Percentiles rank a stretch among this genome's conserved stretches.
phyloP scores from a whole-genome alignment of 2,797 vertebrate species.

The Chromobotia macracanthus region DNA sequence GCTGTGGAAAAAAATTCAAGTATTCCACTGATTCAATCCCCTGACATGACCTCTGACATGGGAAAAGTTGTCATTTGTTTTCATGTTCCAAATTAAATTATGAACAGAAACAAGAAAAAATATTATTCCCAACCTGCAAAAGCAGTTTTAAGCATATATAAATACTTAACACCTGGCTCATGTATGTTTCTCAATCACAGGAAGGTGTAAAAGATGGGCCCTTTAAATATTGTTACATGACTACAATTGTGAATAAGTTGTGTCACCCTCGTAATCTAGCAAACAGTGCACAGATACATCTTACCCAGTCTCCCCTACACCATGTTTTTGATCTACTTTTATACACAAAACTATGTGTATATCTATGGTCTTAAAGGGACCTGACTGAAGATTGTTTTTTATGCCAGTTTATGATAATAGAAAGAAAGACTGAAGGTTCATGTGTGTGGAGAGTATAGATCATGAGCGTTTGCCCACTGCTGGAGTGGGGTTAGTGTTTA shows the following conservation, averaged over 20 bases:
- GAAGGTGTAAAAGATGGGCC: too few species aligned
- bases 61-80: too few species aligned
- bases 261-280: too few species aligned
- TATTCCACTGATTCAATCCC: too few species aligned
- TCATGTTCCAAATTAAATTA: too few species aligned
- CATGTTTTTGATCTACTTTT: not conserved
- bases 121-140: too few species aligned
- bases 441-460: conserved; percentile 20
- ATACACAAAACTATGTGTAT: not conserved
- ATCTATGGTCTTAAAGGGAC: not conserved
- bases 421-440: not conserved
- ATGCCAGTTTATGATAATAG: not conserved
- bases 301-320: not conserved
- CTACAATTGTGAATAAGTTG: not conserved
- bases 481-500: conserved; percentile 13
- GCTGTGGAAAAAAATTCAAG: too few species aligned
- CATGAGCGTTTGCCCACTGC: not conserved
- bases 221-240: not conserved
- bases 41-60: too few species aligned
- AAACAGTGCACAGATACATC: not conserved
- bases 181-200: too few species aligned
- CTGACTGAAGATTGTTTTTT: conserved; percentile 23
- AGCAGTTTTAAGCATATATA: too few species aligned
- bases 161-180: too few species aligned
- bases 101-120: too few species aligned